A percentile compares a stretch with the other conserved stretches of the same genome.
Evolutionary conservation across 2,888 invertebrate genomes (phyloP).

Genomic region (Hemicrepidius hirtus): DNA sequence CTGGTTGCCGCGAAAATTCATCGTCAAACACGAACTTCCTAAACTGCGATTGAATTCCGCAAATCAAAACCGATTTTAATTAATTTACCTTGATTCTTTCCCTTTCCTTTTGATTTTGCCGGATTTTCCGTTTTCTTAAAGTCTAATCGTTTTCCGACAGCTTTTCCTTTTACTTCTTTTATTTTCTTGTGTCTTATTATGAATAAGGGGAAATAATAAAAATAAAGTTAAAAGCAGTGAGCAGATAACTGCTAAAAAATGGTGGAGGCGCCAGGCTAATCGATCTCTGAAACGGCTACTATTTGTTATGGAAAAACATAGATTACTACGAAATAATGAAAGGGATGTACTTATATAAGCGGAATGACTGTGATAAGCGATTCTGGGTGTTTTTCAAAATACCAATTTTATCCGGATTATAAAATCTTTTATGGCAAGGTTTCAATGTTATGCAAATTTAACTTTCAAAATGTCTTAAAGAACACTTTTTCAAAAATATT

Average conservation of each 20-base stretch:
- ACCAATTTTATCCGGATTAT: too few relatives aligned
- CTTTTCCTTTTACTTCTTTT: slow-evolving; percentile 3
- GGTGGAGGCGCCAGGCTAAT: slow-evolving; percentile 21
- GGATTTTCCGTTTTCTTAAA: not conserved
- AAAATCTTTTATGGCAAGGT: too few relatives aligned
- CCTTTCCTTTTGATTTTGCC: slow-evolving; percentile 10
- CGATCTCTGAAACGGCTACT: slow-evolving; percentile 8
- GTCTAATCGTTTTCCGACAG: not conserved
- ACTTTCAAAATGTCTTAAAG: too few relatives aligned
- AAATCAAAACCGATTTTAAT: slow-evolving; percentile 20
- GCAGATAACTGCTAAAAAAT: slow-evolving; percentile 13
- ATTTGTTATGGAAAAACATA: slow-evolving; percentile 21
- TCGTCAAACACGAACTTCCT: slow-evolving; percentile 6
- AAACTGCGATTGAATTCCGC: slow-evolving; percentile 9
- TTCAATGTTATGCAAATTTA: too few relatives aligned
- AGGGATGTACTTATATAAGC: not conserved
- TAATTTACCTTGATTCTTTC: slow-evolving; percentile 24
- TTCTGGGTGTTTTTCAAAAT: too few relatives aligned
- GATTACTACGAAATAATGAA: not conserved
- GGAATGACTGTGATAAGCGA: too few relatives aligned
- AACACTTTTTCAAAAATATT: too few relatives aligned
- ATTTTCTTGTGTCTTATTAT: not conserved
- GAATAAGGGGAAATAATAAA: slow-evolving; percentile 4
- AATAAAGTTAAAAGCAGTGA: slow-evolving; percentile 5
- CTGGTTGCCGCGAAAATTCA: not conserved